These are phyloP conservation scores for Watsonalla cultraria DNA, from an alignment of 2,888 invertebrate species.

Conservation along the genomic window DNA sequence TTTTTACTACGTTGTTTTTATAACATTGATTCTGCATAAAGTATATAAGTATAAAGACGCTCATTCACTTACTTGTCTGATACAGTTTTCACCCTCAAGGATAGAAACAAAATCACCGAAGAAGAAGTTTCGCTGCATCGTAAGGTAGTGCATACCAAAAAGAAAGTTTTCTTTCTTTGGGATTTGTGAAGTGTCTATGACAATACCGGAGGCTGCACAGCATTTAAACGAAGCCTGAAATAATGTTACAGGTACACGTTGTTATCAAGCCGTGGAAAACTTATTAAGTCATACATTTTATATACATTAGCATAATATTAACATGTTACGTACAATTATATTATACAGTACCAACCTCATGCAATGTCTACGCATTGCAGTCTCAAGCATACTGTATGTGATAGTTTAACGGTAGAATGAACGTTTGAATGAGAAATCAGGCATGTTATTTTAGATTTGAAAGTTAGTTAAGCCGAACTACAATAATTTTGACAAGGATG, in stretches of 20 bases:
- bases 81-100: constrained; percentile 21
- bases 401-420: too few species aligned
- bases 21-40: too few species aligned
- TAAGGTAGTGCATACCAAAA: constrained; percentile 32
- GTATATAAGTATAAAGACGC: neutral
- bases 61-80: constrained; percentile 27
- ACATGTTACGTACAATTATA: too few species aligned
- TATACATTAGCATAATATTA: neutral
- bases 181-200: constrained; percentile 34
- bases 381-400: too few species aligned
- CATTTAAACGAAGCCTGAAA: constrained; percentile 29
- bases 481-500: too few species aligned
- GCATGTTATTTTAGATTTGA: too few species aligned
- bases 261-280: neutral
- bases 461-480: too few species aligned
- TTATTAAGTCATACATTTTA: neutral
- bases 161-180: constrained; percentile 28
- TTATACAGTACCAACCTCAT: too few species aligned
- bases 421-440: too few species aligned
- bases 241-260: neutral
- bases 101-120: constrained; percentile 35
- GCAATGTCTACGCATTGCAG: too few species aligned
- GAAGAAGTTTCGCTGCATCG: constrained; percentile 22
- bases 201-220: constrained; percentile 20
- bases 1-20: too few species aligned